A percentile compares a stretch with the other conserved stretches of the same genome.
Evolutionary conservation across 2,113 vertebrate genomes (phyloP).

Genomic region (Felis chaus): DNA sequence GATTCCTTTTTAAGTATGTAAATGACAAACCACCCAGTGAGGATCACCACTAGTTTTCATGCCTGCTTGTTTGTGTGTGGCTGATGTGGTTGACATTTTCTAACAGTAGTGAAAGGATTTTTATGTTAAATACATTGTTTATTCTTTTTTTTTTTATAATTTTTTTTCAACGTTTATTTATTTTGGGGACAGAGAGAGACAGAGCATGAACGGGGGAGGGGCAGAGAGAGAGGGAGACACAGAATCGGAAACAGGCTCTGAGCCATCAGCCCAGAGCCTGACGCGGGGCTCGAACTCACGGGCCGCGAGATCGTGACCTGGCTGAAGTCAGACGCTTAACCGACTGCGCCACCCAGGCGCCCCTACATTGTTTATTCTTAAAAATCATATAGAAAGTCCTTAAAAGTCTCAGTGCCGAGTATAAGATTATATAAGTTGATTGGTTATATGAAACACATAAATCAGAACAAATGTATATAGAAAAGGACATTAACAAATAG

Average conservation of each 20-base stretch:
- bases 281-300: no score
- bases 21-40: background rate
- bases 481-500: background rate
- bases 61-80: background rate
- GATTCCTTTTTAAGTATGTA: background rate
- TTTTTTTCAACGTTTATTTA: no score
- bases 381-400: background rate
- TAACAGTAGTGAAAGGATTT: background rate
- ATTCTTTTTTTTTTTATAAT: no score
- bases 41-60: background rate
- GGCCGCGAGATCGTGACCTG: no score
- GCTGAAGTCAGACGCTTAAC: no score
- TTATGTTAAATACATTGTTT: background rate
- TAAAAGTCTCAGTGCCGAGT: background rate
- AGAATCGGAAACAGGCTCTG: no score
- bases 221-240: no score
- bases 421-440: background rate
- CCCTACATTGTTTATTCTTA: background rate
- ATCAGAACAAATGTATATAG: background rate
- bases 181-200: no score
- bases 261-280: no score
- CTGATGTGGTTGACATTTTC: background rate
- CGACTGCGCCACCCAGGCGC: no score
- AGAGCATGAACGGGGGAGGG: no score
- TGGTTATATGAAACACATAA: background rate